These are phyloP conservation scores for Drosophila ironensis DNA, from an alignment of 1,140 invertebrate genomes.

Conservation along the genomic window DNA sequence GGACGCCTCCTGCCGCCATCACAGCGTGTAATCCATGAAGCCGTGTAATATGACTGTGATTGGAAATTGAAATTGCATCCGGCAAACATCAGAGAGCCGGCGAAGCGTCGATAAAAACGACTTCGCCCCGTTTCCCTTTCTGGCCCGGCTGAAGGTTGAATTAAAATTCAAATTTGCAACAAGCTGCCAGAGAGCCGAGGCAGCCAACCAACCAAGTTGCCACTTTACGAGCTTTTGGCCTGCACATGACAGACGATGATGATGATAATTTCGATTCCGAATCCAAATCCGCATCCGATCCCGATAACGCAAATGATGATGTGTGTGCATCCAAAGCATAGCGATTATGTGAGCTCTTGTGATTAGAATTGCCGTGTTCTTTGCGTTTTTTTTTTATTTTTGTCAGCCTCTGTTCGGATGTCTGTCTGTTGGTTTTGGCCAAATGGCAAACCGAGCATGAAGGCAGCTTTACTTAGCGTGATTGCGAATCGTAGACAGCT, in stretches of 20 bases:
- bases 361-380: conserved; percentile 35
- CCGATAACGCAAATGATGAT: too few species aligned
- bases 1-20: not conserved
- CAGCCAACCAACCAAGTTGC: conserved; percentile 48
- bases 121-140: not conserved
- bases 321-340: not conserved
- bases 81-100: conserved; percentile 48
- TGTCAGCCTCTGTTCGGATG: not conserved
- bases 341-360: not conserved
- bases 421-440: conserved; percentile 39
- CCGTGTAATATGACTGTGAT: conserved; percentile 77
- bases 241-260: conserved; percentile 38
- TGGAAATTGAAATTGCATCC: conserved; percentile 78
- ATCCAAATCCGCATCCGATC: too few species aligned
- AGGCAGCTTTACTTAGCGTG: conserved; percentile 72
- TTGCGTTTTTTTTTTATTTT: not conserved
- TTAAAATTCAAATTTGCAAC: conserved; percentile 58
- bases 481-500: conserved; percentile 50
- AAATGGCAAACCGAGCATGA: conserved; percentile 68
- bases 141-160: conserved; percentile 2
- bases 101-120: conserved; percentile 28
- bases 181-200: conserved; percentile 30
- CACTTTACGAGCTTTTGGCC: conserved; percentile 49
- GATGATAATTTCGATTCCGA: conserved; percentile 27
- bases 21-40: conserved; percentile 59